A percentile compares a stretch with the other conserved stretches of the same genome.
These are phyloP conservation scores for Ectobius pallidus DNA, from an alignment of 2,888 invertebrate genomes.

Conservation along the genomic window DNA sequence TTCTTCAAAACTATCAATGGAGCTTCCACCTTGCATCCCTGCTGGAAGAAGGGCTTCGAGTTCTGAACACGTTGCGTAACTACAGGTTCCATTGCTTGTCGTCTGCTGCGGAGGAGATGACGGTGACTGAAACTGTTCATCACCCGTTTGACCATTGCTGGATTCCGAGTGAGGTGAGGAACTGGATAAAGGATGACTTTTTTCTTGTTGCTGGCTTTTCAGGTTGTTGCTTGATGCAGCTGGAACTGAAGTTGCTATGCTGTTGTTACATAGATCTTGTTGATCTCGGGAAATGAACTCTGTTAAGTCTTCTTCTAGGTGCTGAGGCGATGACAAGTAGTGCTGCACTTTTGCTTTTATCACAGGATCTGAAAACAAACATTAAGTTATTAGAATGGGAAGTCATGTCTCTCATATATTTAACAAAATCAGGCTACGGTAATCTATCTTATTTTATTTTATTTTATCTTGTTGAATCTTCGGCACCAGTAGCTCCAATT, in stretches of 20 bases:
- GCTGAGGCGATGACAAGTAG: constrained; percentile 51
- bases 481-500: no score
- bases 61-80: constrained; percentile 55
- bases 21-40: constrained; percentile 38
- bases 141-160: constrained; percentile 24
- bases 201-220: not conserved
- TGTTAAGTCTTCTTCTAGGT: constrained; percentile 35
- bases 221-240: not conserved
- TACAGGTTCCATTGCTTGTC: constrained; percentile 61
- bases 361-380: constrained; percentile 84
- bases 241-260: not conserved
- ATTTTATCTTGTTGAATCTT: no score
- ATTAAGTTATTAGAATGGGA: no score
- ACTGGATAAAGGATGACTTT: not conserved
- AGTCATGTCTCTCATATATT: no score
- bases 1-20: constrained; percentile 55
- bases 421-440: no score
- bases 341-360: constrained; percentile 69
- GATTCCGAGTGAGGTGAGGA: constrained; percentile 21
- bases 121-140: constrained; percentile 16
- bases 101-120: constrained; percentile 28
- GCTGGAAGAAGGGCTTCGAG: constrained; percentile 55
- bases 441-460: no score
- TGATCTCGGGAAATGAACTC: constrained; percentile 37
- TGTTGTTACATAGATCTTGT: constrained; percentile 16